Evolutionary conservation across 2,888 invertebrate species (phyloP), one percentile per base, ranked within the genome.

Genomic region (Calliphora vomitoria): DNA sequence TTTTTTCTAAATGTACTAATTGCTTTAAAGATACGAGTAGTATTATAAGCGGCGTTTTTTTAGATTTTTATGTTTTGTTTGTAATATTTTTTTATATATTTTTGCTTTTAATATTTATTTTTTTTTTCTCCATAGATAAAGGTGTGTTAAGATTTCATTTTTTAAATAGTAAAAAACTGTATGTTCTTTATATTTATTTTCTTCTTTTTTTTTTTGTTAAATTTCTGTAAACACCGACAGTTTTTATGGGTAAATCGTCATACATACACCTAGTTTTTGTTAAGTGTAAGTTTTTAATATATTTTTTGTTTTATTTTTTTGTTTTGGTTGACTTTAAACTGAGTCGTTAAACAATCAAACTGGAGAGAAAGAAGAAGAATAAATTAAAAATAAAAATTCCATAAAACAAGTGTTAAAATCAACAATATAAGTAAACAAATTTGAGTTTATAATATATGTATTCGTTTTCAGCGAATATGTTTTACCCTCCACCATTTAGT

Each of bases 341-440:
- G 72, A 76, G 79, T 78, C 80, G 68, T 71, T 38, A 82, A 80
- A 75, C 53, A 76, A 72, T 84, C 76, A 81, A 76, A 74, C 87
- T 76, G 25, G n/a, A 58, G 72, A 78, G 31, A 72, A 69, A 74
- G 25, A 55, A 74, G 35, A 53, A 71, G 38, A 69, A 78, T 38
- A 25, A 82, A 66, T 47, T 44, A 0, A 20, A 18, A 44, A 20
- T 66, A n/a, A 50, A 25, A 74, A 38, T 44, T 55, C 47, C 41
- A 60, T 53, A 50, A 84, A 62, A 31, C 53, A 64, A 83, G 64
- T 83, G 83, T 55, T 66, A n/a, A 68, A 38, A 62, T 41, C 35
- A 69, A 62, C 53, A 82, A 35, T 25, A 11, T 41, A 64, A 66
- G 72, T 47, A 81, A 44, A 72, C 13, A 25, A n/a, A 38, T 81